phyloP scores from a whole-genome alignment of 2,797 vertebrate genomes.

The Meda fulgida region DNA sequence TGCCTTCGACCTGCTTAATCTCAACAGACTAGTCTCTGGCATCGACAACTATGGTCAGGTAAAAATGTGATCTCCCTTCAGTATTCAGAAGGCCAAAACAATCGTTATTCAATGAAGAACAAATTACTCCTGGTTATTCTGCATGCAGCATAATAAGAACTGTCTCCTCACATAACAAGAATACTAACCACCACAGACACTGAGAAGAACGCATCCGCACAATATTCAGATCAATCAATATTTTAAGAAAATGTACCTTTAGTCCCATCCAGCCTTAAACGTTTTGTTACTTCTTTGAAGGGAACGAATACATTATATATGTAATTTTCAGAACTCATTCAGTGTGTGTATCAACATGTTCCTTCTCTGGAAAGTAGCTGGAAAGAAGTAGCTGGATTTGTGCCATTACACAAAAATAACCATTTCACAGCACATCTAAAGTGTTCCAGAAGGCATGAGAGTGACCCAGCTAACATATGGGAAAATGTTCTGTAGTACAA shows the following conservation, averaged over 20 bases:
- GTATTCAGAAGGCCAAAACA: constrained; percentile 27
- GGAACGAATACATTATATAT: neutral
- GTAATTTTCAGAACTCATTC: neutral
- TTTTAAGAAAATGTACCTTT: neutral
- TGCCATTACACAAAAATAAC: constrained; percentile 30
- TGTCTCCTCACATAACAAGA: neutral
- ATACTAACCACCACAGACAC: neutral
- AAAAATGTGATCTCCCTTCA: constrained; percentile 56
- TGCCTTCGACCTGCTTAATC: constrained; percentile 97
- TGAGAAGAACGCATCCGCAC: neutral
- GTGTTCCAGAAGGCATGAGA: constrained; percentile 35
- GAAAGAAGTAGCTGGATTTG: too few species aligned
- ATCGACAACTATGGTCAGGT: constrained; percentile 99
- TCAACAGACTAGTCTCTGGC: constrained; percentile 98
- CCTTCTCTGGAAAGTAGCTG: neutral
- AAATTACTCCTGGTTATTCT: neutral
- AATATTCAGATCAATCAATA: neutral
- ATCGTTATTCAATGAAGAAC: neutral
- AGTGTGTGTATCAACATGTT: neutral
- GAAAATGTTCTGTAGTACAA: constrained; percentile 38
- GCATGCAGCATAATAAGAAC: neutral
- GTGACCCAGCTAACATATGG: constrained; percentile 46
- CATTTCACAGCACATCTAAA: constrained; percentile 23
- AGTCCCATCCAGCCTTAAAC: neutral
- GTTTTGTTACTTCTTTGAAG: neutral